phyloP scores from a whole-genome alignment of 2,888 invertebrate genomes.

The Torymus auratus region DNA sequence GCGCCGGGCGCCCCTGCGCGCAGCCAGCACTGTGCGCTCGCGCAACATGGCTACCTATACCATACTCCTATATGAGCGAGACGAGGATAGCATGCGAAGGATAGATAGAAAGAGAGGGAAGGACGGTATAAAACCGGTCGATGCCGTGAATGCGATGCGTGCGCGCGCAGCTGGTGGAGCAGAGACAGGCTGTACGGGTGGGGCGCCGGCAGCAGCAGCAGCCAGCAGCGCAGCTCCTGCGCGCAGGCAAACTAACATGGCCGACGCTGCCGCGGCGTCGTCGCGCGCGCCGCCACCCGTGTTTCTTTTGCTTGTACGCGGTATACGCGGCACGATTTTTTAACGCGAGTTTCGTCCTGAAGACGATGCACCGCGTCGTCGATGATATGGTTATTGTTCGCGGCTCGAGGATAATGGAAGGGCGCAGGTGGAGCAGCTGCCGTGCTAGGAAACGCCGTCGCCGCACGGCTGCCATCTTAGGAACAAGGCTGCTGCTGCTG shows the following conservation, averaged over 20 bases:
- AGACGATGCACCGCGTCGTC: too few relatives aligned
- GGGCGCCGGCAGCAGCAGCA: conserved; percentile 28
- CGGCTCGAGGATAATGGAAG: too few relatives aligned
- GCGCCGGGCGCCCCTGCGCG: conserved; percentile 64
- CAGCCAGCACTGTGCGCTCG: conserved; percentile 60
- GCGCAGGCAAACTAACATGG: conserved; percentile 61
- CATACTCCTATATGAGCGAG: neutral
- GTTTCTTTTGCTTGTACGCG: too few relatives aligned
- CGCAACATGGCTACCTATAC: conserved; percentile 69
- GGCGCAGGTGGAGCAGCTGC: neutral
- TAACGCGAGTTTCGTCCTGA: too few relatives aligned
- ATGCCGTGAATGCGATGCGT: conserved; percentile 61
- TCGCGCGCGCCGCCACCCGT: conserved; percentile 38
- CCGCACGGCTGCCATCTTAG: conserved; percentile 52
- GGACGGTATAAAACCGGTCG: conserved; percentile 68
- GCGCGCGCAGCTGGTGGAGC: conserved; percentile 56
- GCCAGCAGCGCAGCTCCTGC: conserved; percentile 27
- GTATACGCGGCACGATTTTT: too few relatives aligned
- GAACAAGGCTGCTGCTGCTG: conserved; percentile 8
- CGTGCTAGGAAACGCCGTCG: conserved; percentile 57
- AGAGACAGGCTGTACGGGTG: conserved; percentile 25
- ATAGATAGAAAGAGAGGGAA: conserved; percentile 9
- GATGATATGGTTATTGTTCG: too few relatives aligned
- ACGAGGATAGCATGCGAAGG: neutral
- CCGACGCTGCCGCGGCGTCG: conserved; percentile 60